These are phyloP conservation scores for Cepaea hortensis DNA, from an alignment of 2,888 invertebrate genomes.

Conservation along the genomic window DNA sequence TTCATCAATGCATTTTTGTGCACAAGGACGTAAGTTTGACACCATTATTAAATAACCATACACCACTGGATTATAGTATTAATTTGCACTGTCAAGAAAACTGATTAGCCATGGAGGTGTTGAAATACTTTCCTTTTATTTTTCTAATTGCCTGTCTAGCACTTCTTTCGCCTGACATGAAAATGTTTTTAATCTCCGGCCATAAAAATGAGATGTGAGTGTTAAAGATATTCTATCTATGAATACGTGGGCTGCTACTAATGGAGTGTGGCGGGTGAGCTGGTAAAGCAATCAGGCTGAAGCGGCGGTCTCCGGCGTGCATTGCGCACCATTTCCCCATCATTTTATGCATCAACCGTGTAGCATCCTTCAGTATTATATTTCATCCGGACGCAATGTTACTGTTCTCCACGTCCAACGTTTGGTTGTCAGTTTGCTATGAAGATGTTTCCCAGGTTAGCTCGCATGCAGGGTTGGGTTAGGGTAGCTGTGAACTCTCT, in stretches of 20 bases:
- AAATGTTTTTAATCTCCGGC: neutral
- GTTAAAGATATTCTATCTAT: slow-evolving; percentile 7
- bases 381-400: neutral
- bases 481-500: too few relatives aligned
- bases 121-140: neutral
- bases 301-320: slow-evolving; percentile 7
- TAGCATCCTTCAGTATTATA: neutral
- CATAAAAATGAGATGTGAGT: neutral
- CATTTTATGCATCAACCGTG: neutral
- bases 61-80: too few relatives aligned
- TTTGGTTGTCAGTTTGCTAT: too few relatives aligned
- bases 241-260: slow-evolving; percentile 25
- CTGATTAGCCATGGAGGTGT: neutral
- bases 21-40: too few relatives aligned
- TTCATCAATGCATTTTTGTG: too few relatives aligned
- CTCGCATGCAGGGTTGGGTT: too few relatives aligned
- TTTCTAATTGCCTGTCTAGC: neutral
- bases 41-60: too few relatives aligned
- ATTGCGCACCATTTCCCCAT: slow-evolving; percentile 4
- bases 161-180: too few relatives aligned
- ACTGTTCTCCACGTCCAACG: too few relatives aligned
- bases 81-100: too few relatives aligned
- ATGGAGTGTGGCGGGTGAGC: slow-evolving; percentile 33
- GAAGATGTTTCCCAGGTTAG: too few relatives aligned
- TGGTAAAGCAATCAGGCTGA: slow-evolving; percentile 25